These are phyloP conservation scores for Nomada fabriciana DNA, from an alignment of 2,888 invertebrate genomes.

Conservation along the genomic window DNA sequence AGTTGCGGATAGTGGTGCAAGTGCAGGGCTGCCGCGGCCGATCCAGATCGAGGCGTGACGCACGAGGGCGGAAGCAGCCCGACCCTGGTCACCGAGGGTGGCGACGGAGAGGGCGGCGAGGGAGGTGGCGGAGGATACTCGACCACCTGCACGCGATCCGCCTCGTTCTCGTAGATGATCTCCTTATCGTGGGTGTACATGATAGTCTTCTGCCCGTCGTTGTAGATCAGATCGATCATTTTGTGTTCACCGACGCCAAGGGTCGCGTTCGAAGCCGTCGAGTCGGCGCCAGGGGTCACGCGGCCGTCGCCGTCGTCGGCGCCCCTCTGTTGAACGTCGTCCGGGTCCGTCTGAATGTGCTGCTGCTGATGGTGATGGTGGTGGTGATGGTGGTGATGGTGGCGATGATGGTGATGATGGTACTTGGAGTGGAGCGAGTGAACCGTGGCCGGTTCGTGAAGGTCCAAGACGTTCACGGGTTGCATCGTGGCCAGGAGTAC, in stretches of 20 bases:
- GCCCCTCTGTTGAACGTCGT: conserved; percentile 81
- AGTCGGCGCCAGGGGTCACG: conserved; percentile 84
- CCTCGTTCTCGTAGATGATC: conserved; percentile 91
- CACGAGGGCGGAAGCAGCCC: conserved; percentile 85
- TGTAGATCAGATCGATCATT: conserved; percentile 93
- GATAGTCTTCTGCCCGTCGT: conserved; percentile 93
- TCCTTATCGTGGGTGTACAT: conserved; percentile 94
- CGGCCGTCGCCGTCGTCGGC: conserved; percentile 78
- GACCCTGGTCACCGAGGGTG: conserved; percentile 85
- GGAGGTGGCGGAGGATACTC: conserved; percentile 83
- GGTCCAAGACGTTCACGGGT: conserved; percentile 92
- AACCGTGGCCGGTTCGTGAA: conserved; percentile 87
- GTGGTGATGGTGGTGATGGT: conserved; percentile 86
- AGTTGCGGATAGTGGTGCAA: conserved; percentile 86
- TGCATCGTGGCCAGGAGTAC: conserved; percentile 93
- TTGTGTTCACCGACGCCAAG: conserved; percentile 87
- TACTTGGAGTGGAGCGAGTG: conserved; percentile 87
- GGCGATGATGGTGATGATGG: conserved; percentile 86
- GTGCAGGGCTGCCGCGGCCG: conserved; percentile 85
- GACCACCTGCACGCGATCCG: conserved; percentile 85
- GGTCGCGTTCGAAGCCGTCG: conserved; percentile 85
- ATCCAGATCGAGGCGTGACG: conserved; percentile 84
- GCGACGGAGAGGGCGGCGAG: conserved; percentile 83
- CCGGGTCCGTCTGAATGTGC: conserved; percentile 81
- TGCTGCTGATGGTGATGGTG: conserved; percentile 75